phyloP scores from a whole-genome alignment of 2,888 invertebrate genomes.

The Aproaerema taeniolella region DNA sequence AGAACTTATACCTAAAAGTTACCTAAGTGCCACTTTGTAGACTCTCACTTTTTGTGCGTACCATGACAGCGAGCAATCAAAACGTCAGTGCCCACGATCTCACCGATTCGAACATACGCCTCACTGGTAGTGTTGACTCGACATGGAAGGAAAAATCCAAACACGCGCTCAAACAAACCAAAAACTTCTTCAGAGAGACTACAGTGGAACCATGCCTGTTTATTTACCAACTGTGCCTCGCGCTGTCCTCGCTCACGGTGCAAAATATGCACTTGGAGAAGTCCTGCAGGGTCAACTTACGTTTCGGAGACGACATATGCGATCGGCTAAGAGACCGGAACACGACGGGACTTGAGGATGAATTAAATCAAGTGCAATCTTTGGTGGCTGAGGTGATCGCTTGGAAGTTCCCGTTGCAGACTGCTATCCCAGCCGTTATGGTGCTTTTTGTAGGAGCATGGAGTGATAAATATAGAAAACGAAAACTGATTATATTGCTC shows the following conservation, averaged over 20 bases:
- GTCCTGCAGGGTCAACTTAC: slow-evolving; percentile 73
- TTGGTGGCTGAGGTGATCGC: slow-evolving; percentile 73
- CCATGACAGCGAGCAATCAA: slow-evolving; percentile 51
- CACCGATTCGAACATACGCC: slow-evolving; percentile 53
- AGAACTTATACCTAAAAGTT: slow-evolving; percentile 38
- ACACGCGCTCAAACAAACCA: slow-evolving; percentile 49
- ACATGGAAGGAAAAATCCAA: slow-evolving; percentile 56
- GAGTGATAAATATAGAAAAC: slow-evolving; percentile 77
- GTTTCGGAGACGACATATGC: slow-evolving; percentile 71
- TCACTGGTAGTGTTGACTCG: slow-evolving; percentile 40
- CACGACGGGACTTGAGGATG: slow-evolving; percentile 55
- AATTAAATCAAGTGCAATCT: slow-evolving; percentile 62
- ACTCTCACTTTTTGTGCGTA: slow-evolving; percentile 49
- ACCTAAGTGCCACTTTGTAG: slow-evolving; percentile 41
- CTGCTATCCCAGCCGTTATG: slow-evolving; percentile 75
- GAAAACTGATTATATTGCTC: slow-evolving; percentile 77
- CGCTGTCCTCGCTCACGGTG: slow-evolving; percentile 79
- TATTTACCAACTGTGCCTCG: slow-evolving; percentile 80
- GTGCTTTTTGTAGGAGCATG: slow-evolving; percentile 79
- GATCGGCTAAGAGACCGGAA: slow-evolving; percentile 63
- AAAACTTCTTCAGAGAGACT: slow-evolving; percentile 49
- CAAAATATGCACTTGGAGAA: slow-evolving; percentile 78
- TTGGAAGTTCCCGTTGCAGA: slow-evolving; percentile 78
- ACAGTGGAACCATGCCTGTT: slow-evolving; percentile 83
- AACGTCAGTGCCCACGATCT: slow-evolving; percentile 46